Evolutionary conservation across 2,888 invertebrate species (phyloP).

Genomic region (Acanthosepion pharaonis): DNA sequence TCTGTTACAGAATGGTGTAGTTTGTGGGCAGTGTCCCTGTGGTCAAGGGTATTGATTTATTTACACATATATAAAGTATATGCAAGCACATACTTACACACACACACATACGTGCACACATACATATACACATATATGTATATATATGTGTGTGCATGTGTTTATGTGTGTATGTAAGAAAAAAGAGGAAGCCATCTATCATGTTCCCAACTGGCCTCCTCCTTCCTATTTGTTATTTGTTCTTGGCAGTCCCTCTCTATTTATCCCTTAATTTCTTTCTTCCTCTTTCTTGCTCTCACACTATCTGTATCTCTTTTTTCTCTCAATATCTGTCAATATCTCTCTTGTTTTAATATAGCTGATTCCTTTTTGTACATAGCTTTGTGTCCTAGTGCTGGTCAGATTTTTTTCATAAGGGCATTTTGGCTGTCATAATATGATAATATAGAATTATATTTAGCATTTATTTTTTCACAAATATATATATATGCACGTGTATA

Average conservation of each 20-base stretch:
- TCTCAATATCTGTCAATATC: slow-evolving; percentile 33
- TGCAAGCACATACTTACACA: neutral
- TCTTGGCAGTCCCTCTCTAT: neutral
- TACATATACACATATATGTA: neutral
- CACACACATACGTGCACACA: neutral
- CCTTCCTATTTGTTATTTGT: slow-evolving; percentile 33
- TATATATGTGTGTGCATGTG: neutral
- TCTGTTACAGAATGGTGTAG: slow-evolving; percentile 45
- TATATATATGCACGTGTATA: neutral
- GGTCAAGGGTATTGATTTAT: slow-evolving; percentile 20
- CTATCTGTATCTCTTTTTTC: slow-evolving; percentile 6
- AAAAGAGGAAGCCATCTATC: neutral
- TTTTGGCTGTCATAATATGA: slow-evolving; percentile 1
- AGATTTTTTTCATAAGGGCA: neutral
- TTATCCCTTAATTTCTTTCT: neutral
- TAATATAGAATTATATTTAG: neutral
- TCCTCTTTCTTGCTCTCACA: slow-evolving; percentile 2
- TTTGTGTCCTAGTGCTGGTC: slow-evolving; percentile 21
- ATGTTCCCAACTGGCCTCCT: neutral
- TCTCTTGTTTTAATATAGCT: neutral
- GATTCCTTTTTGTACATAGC: slow-evolving; percentile 15
- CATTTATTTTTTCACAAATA: slow-evolving; percentile 20
- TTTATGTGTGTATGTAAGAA: neutral
- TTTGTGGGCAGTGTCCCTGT: slow-evolving; percentile 43
- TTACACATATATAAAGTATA: neutral